A percentile compares a stretch with the other conserved stretches of the same genome.
phyloP scores from a whole-genome alignment of 2,797 vertebrate species.

The Peromyscus attwateri region DNA sequence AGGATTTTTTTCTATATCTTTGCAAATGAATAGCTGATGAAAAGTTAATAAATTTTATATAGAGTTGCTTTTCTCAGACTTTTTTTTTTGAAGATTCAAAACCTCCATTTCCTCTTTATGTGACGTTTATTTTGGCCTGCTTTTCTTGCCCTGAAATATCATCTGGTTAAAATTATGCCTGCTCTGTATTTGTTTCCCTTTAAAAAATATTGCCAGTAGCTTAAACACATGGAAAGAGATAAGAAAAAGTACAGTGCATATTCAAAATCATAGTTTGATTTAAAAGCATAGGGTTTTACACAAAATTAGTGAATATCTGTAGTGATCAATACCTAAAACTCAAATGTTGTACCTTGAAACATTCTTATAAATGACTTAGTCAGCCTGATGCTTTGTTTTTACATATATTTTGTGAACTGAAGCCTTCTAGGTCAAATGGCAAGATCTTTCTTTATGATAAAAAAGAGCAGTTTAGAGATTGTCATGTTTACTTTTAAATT shows the following conservation, averaged over 20 bases:
- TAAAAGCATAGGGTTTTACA: slow-evolving; percentile 7
- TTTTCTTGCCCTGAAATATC: background rate
- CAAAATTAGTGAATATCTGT: slow-evolving; percentile 3
- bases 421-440: background rate
- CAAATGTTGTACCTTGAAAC: background rate
- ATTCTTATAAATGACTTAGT: slow-evolving; percentile 34
- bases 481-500: background rate
- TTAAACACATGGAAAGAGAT: background rate
- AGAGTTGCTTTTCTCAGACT: background rate
- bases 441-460: background rate
- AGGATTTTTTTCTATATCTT: slow-evolving; percentile 55
- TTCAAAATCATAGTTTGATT: background rate
- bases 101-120: background rate
- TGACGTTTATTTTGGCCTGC: background rate
- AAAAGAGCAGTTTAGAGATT: background rate
- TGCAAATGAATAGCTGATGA: slow-evolving; percentile 11
- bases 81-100: background rate
- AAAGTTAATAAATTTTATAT: slow-evolving; percentile 59
- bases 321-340: background rate
- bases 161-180: background rate
- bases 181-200: slow-evolving; percentile 44
- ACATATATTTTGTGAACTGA: background rate
- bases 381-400: background rate
- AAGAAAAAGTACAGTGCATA: background rate
- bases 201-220: background rate